These are phyloP conservation scores for Oenanthe oenanthe DNA, from an alignment of 2,113 vertebrate genomes.

Conservation along the genomic window DNA sequence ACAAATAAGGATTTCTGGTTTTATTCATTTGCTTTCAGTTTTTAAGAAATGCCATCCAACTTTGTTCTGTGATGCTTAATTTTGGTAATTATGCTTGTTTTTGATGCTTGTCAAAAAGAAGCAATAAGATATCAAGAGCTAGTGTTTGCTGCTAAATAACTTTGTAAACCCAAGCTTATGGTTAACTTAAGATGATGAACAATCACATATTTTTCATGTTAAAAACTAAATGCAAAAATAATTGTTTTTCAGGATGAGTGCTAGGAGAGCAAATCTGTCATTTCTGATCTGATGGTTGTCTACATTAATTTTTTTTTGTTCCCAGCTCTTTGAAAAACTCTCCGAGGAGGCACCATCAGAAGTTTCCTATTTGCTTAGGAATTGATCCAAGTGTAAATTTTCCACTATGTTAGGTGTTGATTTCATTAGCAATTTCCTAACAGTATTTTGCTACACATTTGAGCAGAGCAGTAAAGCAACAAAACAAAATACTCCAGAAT, in stretches of 20 bases:
- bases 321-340: neutral
- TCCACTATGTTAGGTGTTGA: neutral
- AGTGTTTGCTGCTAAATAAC: neutral
- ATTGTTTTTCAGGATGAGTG: neutral
- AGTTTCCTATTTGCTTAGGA: slow-evolving; percentile 52
- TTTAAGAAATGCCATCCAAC: neutral
- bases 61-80: neutral
- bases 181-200: neutral
- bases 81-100: neutral
- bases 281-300: neutral
- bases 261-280: neutral
- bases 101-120: neutral
- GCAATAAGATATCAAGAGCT: neutral
- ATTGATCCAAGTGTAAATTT: neutral
- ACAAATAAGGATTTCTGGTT: neutral
- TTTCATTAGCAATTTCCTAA: neutral
- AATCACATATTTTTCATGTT: neutral
- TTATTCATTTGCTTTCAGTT: neutral
- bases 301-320: neutral
- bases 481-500: neutral
- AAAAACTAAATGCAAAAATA: neutral
- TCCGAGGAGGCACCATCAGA: neutral
- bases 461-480: neutral
- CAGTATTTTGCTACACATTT: neutral
- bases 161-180: neutral